Evolutionary conservation across 2,797 vertebrate species (phyloP), one percentile per base, ranked within the genome.

Genomic region (Acanthurus leucopareius): DNA sequence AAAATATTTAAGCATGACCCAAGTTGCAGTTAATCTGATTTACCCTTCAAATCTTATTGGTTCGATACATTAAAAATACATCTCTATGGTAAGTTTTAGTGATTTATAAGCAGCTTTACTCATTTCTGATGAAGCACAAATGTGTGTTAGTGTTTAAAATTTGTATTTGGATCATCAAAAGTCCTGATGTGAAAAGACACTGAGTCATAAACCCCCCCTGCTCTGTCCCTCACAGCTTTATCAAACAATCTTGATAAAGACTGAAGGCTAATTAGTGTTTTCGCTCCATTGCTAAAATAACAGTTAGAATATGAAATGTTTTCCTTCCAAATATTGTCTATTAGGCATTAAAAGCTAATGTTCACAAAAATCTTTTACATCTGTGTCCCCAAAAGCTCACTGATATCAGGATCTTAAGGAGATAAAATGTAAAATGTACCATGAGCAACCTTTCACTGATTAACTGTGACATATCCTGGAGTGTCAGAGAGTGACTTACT

Each of bases 401-500:
- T 20, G 35, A 35, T n/a, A 61, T 25, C 40, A 22, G 13, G 16
- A 61, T 44, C 11, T 25, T 7, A 60, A 4, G 7, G 22, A 45
- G 38, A 44, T 7, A 28, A 56, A 56, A 25, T 19, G 3, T 45
- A 5, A 68, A 28, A n/a, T 9, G 40, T 11, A 44, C 5, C 10
- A 56, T 16, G 17, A 69, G 32, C 16, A 57, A 57, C 17, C 19
- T 15, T 22, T 42, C 20, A 40, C n/a, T 19, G 57, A 59, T 60
- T 22, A n/a, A 16, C 58, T 53, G 15, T 40, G 47, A 51, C 53
- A 57, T 54, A 47, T 65, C 13, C 47, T 65, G 62, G 40, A 9
- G 38, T 68, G 53, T 58, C 19, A 19, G 10, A 8, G 25, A 16
- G 5, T 70, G 68, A 49, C 14, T 60, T 59, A 13, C 28, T 70